Percentiles rank a stretch among this genome's conserved stretches.
Evolutionary conservation across 2,113 vertebrate genomes (phyloP).

Genomic region (Cardinalis cardinalis): DNA sequence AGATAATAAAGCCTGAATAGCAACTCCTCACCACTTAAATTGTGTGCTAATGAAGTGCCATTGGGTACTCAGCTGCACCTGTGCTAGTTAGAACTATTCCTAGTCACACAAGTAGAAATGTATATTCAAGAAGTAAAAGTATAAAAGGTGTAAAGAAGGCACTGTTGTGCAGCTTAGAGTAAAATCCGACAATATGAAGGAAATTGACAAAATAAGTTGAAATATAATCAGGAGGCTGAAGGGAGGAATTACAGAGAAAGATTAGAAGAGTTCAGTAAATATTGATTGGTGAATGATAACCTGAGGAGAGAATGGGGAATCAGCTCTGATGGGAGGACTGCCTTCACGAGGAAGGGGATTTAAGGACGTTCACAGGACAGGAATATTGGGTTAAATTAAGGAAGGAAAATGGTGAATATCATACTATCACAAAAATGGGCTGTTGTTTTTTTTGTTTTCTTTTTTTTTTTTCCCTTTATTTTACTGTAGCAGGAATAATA

Average conservation of each 20-base stretch:
- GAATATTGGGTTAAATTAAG: background rate
- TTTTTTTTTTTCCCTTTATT: background rate
- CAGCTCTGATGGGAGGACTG: background rate
- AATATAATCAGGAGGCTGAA: background rate
- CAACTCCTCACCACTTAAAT: background rate
- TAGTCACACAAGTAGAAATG: background rate
- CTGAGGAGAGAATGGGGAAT: background rate
- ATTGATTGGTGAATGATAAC: background rate
- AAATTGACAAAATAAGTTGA: background rate
- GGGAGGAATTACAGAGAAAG: background rate
- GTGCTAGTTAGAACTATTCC: background rate
- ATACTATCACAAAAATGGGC: background rate
- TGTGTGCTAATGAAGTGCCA: background rate
- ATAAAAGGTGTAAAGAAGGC: background rate
- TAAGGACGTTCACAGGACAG: background rate
- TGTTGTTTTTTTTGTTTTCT: background rate
- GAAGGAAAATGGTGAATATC: background rate
- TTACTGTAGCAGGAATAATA: background rate
- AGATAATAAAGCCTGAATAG: constrained; percentile 9
- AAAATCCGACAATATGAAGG: background rate
- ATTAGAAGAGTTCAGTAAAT: background rate
- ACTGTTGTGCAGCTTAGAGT: background rate
- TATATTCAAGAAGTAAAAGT: background rate
- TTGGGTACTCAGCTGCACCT: background rate
- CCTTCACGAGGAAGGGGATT: background rate